Base-by-base conservation (phyloP, 2,113 vertebrate species). In the Nanorana parkeri region DNA sequence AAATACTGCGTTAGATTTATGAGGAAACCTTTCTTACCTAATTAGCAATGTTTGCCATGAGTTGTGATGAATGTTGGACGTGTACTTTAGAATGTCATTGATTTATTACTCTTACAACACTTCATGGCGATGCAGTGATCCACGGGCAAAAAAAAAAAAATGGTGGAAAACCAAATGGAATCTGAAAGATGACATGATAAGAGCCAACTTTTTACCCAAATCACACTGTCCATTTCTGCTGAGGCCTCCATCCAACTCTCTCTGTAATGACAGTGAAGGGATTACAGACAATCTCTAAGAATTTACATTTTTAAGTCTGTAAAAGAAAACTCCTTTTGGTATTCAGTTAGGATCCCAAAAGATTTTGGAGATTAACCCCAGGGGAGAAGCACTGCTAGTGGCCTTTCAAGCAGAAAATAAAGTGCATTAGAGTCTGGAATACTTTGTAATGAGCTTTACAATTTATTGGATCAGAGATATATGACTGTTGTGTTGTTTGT, bases 221-320 rank as follows among this genome's bases (percentile, higher is more conserved):
- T 21, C 32, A 32, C n/a, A 72, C 19, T 58, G 26, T 32, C 28
- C 8, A 15, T 28, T 28, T 76, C 32, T 23, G 2, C 56, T 17
- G 24, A 73, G 47, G 55, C 63, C 75, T 65, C 11, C 24, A 54
- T 66, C 23, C 21, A 78, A 55, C 7, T 77, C 19, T 47, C 23
- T 67, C 75, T 66, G 65, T 47, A 28, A 29, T 58, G 65, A 60
- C 52, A 79, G 65, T 58, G 64, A 68, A 56, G 51, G 51, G 77
- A 58, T 68, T 68, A 58, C 28, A 41, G 65, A 21, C 64, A 68
- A 68, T 58, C 65, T 79, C 20, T 17, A 41, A 68, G 68, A 80
- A 71, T 80, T 80, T 72, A 80, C 78, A 80, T 72, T 29, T 80
- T 61, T 63, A 80, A 80, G 67, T 63, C 78, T 52, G 56, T 80